Base-by-base conservation (phyloP, 2,797 vertebrate species). In the Sebastes diploproa region DNA sequence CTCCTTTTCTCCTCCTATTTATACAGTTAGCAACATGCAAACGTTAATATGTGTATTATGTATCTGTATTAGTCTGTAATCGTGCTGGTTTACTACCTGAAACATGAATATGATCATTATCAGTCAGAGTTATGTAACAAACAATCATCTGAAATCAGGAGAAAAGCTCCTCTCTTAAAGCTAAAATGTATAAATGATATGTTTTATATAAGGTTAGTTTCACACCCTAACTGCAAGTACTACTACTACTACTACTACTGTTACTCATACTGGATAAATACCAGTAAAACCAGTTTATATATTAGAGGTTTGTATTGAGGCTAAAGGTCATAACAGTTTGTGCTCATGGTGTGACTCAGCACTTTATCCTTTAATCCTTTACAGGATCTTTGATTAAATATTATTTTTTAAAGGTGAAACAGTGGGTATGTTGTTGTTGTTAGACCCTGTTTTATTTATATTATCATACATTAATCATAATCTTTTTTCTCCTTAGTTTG, bases 1-100 rank as follows among this genome's bases (percentile, higher is more conserved):
- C 23, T 36, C 3, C 0, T 1, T 36, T 25, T 27, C 7, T 16
- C 6, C 18, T 50, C 0, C 1, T 3, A 5, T 0, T 10, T 16
- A 11, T 0, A 8, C 0, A 6, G n/a, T 8, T n/a, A 23, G 14
- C 20, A 1, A 1, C 4, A 1, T 20, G 9, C 4, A 7, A 7
- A 6, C 2, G 2, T 20, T 5, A 4, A 3, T 7, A 20, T 3
- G 2, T 8, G 11, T 1, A 11, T 42, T 65, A 11, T 20, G 2
- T 5, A 2, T 10, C 1, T 25, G 16, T 1, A 9, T 34, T 11
- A 4, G 34, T 22, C 9, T 34, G 7, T 1, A 56, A n/a, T 4
- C 1, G 14, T 3, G 6, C 25, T 4, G 3, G 2, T 71, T 11
- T 29, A 3, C 9, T 5, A 9, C 3, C 7, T n/a, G 29, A 13